These are phyloP conservation scores for Harpagifer antarcticus DNA, from an alignment of 2,797 vertebrate species.

Conservation along the genomic window DNA sequence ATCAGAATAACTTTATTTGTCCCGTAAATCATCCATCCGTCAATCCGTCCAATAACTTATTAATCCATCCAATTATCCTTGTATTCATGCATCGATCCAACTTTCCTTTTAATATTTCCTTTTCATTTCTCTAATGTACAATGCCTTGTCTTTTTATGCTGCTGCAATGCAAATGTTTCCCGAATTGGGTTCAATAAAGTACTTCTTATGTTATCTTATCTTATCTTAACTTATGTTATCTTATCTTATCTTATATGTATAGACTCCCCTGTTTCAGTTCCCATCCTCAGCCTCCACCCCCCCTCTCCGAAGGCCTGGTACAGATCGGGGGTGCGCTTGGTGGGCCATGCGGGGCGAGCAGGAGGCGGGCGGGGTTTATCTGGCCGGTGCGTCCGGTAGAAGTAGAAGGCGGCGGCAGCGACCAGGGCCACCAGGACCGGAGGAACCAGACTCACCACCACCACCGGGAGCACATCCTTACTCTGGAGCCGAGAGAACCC, in stretches of 20 bases:
- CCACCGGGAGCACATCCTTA: conserved; percentile 91
- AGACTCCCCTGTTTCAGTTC: conserved; percentile 44
- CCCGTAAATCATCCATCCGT: no score
- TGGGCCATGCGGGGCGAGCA: conserved; percentile 77
- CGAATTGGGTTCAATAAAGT: no score
- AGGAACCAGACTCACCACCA: conserved; percentile 90
- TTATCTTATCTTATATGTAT: neutral
- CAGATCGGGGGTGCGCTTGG: conserved; percentile 73
- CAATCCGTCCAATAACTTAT: no score
- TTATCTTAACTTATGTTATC: conserved; percentile 1
- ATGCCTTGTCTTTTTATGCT: no score
- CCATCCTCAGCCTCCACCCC: conserved; percentile 5
- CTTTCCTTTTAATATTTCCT: no score
- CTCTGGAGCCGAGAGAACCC: conserved; percentile 69
- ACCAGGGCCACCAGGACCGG: conserved; percentile 87
- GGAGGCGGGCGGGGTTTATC: conserved; percentile 82
- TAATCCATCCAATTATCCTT: no score
- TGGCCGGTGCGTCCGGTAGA: conserved; percentile 86
- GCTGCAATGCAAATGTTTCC: no score
- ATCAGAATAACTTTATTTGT: no score
- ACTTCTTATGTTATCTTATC: no score
- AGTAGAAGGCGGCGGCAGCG: conserved; percentile 86
- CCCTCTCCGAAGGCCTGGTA: conserved; percentile 68
- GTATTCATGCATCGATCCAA: no score
- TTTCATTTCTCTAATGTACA: no score